Evolutionary conservation across 1,140 invertebrate genomes (phyloP).

Genomic region (Drosophila bocqueti): DNA sequence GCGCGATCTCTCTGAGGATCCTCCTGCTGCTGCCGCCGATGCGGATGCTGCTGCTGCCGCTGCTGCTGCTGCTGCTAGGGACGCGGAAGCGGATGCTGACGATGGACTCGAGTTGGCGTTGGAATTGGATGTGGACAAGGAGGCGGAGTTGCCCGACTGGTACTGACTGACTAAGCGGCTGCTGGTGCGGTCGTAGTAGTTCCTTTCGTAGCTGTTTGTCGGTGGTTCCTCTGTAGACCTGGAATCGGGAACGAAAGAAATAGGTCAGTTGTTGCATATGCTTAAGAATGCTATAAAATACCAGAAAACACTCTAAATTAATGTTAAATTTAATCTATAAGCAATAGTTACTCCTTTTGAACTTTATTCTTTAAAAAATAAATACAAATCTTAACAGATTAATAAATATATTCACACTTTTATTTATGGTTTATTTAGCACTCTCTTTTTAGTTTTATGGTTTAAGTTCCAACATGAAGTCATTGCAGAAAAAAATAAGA

Average conservation of each 20-base stretch:
- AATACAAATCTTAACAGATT: not conserved
- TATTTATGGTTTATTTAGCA: not conserved
- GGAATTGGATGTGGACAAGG: conserved; percentile 37
- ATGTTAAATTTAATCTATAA: not conserved
- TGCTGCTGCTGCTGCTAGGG: conserved; percentile 23
- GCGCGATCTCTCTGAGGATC: conserved; percentile 64
- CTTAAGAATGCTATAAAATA: not conserved
- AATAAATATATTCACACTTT: not conserved
- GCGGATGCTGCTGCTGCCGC: conserved; percentile 14
- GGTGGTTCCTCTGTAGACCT: conserved; percentile 86
- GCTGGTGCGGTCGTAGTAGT: conserved; percentile 85
- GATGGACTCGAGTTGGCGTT: conserved; percentile 43
- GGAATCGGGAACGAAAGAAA: conserved; percentile 17
- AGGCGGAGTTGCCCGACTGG: conserved; percentile 56
- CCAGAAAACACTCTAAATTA: not conserved
- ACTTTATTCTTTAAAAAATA: no score
- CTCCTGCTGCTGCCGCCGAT: conserved; percentile 12
- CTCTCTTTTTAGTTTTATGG: not conserved
- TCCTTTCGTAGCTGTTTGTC: conserved; percentile 83
- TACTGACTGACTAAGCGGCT: conserved; percentile 72
- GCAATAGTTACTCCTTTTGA: not conserved
- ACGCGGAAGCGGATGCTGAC: conserved; percentile 20
- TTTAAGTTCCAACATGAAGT: not conserved
- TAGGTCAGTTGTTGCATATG: not conserved
- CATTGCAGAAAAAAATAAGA: not conserved